These are phyloP conservation scores for Pelochelys cantorii DNA, from an alignment of 2,797 vertebrate species.

Conservation along the genomic window DNA sequence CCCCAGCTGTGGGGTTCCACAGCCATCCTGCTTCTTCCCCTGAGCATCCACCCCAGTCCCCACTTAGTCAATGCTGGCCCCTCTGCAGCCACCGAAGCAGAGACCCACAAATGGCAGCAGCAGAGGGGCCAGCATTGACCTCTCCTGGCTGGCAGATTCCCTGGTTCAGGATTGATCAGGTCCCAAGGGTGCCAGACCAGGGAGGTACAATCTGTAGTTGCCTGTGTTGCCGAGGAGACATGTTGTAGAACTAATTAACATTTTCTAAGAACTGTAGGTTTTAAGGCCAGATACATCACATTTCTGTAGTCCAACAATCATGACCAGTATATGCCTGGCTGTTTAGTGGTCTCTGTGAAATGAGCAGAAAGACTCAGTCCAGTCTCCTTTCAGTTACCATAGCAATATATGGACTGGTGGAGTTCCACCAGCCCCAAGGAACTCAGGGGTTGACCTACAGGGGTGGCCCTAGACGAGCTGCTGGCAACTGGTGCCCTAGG, in stretches of 20 bases:
- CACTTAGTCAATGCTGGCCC: too few relatives aligned
- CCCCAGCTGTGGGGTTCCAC: too few relatives aligned
- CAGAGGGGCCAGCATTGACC: too few relatives aligned
- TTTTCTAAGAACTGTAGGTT: background rate
- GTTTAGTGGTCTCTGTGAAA: constrained; percentile 14
- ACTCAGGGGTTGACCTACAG: background rate
- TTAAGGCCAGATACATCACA: background rate
- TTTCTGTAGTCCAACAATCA: background rate
- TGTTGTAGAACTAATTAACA: background rate
- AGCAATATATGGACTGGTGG: background rate
- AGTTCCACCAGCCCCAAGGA: background rate
- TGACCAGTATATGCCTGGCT: constrained; percentile 15
- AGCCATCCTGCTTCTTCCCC: too few relatives aligned
- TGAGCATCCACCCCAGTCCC: too few relatives aligned
- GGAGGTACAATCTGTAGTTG: background rate
- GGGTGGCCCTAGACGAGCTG: too few relatives aligned
- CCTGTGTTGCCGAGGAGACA: background rate
- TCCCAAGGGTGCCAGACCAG: too few relatives aligned
- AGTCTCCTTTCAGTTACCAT: constrained; percentile 10
- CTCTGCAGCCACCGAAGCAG: too few relatives aligned
- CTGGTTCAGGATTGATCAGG: too few relatives aligned
- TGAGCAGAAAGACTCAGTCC: constrained; percentile 29
- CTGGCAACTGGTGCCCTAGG: too few relatives aligned
- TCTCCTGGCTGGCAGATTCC: too few relatives aligned
- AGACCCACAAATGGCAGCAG: too few relatives aligned